These are phyloP conservation scores for Neopelma chrysocephalum DNA, from an alignment of 2,797 vertebrate genomes.

Conservation along the genomic window DNA sequence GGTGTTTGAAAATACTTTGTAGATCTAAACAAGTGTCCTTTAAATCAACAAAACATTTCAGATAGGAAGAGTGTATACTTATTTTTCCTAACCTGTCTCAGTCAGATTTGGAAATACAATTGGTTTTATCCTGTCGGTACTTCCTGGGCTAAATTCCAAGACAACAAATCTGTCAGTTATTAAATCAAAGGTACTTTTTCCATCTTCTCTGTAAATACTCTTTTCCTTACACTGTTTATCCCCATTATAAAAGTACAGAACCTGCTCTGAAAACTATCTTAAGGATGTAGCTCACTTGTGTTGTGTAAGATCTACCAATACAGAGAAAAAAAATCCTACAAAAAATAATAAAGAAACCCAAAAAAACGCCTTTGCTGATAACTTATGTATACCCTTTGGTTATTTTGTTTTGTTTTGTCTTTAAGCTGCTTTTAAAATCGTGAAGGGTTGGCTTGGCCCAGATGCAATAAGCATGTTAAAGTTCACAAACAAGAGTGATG, in stretches of 20 bases:
- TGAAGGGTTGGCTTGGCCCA: slow-evolving; percentile 94
- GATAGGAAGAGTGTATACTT: accelerated
- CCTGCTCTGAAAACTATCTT: neutral
- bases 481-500: slow-evolving; percentile 86
- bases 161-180: neutral
- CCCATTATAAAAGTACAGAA: neutral
- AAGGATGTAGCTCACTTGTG: neutral
- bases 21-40: neutral
- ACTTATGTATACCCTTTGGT: neutral
- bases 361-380: neutral
- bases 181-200: neutral
- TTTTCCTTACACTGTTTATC: neutral
- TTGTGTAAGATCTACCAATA: neutral
- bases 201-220: neutral
- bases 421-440: slow-evolving; percentile 95
- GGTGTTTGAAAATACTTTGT: neutral
- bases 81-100: neutral
- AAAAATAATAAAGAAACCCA: neutral
- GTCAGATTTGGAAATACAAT: neutral
- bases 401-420: neutral
- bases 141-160: neutral
- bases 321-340: neutral
- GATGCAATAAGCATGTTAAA: slow-evolving; percentile 93
- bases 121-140: neutral
- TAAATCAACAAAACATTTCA: neutral